phyloP scores from a whole-genome alignment of 2,797 vertebrate genomes.

The Falco biarmicus region DNA sequence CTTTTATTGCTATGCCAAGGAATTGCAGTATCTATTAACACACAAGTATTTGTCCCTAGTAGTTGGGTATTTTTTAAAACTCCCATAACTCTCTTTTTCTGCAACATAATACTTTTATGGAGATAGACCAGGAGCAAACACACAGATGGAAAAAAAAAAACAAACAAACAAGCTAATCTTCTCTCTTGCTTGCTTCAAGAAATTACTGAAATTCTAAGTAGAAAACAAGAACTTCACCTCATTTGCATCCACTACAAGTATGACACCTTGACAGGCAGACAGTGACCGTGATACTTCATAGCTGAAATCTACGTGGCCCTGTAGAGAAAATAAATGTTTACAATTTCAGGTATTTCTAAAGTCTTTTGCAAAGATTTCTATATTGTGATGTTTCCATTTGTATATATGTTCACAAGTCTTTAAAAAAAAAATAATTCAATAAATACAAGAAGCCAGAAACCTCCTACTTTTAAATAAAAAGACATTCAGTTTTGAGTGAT shows the following conservation, averaged over 20 bases:
- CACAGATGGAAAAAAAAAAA: not conserved
- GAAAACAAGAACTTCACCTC: conserved; percentile 80
- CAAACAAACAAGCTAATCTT: accelerated
- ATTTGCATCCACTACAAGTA: conserved; percentile 96
- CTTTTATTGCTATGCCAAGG: not conserved
- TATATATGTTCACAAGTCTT: not conserved
- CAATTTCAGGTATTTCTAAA: not conserved
- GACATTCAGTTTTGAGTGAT: not conserved
- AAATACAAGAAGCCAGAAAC: not conserved
- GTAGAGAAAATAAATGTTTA: not conserved
- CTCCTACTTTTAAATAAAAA: not conserved
- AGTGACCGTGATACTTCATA: conserved; percentile 96
- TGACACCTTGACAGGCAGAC: conserved; percentile 95
- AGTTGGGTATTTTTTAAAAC: not conserved
- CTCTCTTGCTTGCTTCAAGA: not conserved
- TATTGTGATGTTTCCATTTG: not conserved
- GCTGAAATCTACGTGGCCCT: conserved; percentile 98
- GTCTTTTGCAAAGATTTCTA: not conserved
- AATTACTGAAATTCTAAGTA: not conserved
- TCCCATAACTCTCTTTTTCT: not conserved
- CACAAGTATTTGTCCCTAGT: not conserved
- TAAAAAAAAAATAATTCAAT: not conserved
- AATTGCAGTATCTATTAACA: not conserved
- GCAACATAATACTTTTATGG: not conserved
- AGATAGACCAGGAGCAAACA: not conserved